These are phyloP conservation scores for Dynastes hyllus DNA, from an alignment of 2,888 invertebrate species.

Conservation along the genomic window DNA sequence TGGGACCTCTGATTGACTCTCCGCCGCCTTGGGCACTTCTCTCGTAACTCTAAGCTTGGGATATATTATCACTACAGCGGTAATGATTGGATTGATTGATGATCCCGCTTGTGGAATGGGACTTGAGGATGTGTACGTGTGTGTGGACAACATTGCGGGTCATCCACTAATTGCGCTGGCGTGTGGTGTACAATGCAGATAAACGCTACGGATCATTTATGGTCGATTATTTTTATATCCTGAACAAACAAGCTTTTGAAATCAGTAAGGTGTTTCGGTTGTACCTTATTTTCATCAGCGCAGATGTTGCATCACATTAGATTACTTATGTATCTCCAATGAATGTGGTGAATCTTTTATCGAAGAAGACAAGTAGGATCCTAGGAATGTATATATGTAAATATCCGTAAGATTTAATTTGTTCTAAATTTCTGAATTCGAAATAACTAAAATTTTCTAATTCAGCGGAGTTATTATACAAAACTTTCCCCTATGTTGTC, in stretches of 20 bases:
- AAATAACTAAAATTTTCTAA: no score
- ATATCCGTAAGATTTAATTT: no score
- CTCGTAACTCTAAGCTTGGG: constrained; percentile 9
- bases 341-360: no score
- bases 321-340: no score
- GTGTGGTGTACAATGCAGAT: constrained; percentile 38
- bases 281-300: background rate
- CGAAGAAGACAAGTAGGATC: no score
- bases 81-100: constrained; percentile 46
- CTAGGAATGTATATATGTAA: no score
- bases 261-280: constrained; percentile 4
- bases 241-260: constrained; percentile 13
- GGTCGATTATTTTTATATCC: constrained; percentile 15
- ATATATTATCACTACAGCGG: constrained; percentile 33
- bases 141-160: constrained; percentile 27
- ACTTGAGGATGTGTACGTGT: constrained; percentile 27
- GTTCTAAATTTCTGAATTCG: no score
- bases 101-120: constrained; percentile 25
- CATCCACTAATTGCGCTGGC: constrained; percentile 38
- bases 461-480: no score
- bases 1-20: constrained; percentile 4
- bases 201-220: constrained; percentile 13
- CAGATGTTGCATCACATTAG: background rate
- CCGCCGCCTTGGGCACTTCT: background rate
- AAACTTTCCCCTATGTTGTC: no score